Evolutionary conservation across 2,888 invertebrate species (phyloP), one percentile per base, ranked within the genome.

Genomic region (Amblyteles armatorius): DNA sequence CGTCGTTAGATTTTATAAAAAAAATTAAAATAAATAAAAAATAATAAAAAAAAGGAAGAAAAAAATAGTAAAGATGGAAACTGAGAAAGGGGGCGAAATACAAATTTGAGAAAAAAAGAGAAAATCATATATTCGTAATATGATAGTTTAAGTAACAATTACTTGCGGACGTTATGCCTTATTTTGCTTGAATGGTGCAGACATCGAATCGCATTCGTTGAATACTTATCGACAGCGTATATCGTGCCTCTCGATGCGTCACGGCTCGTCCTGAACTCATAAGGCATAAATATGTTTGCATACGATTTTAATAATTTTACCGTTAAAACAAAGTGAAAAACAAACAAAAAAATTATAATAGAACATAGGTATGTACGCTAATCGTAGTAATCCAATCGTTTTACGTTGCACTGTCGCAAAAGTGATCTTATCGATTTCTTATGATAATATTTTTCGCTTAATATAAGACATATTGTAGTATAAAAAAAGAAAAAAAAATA

Each of bases 1-100:
- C 85, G 86, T 88, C 89, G 83, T 89, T 90, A 89, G 87, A 91
- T 90, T 92, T 91, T 92, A 90, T 86, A 86, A 90, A 89, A 89
- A 73, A 88, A 84, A 81, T 81, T 84, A 88, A 88, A 83, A 72
- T 88, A 88, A n/a, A 86, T 82, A 85, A 87, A 88, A 84, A 84
- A 79, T 89, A 87, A 87, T 36, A 87, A 80, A 83, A 86, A 88
- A 86, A 86, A 85, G 84, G 86, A 9, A 87, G 81, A 83, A 87
- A 88, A 86, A 86, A 84, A 76, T 88, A 87, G 87, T 44, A 87
- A 83, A 80, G 86, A 87, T 85, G 84, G 86, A 82, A 83, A 84
- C 73, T 89, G 84, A 87, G 87, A 87, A 88, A 82, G 26, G 88
- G 88, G 86, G 86, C 84, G 83, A 86, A 88, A 87, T 87, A 86